Percentiles rank a stretch among this genome's conserved stretches.
Evolutionary conservation across 23 tunicate genomes (phyloP).

Genomic region (Phallusia fumigata): DNA sequence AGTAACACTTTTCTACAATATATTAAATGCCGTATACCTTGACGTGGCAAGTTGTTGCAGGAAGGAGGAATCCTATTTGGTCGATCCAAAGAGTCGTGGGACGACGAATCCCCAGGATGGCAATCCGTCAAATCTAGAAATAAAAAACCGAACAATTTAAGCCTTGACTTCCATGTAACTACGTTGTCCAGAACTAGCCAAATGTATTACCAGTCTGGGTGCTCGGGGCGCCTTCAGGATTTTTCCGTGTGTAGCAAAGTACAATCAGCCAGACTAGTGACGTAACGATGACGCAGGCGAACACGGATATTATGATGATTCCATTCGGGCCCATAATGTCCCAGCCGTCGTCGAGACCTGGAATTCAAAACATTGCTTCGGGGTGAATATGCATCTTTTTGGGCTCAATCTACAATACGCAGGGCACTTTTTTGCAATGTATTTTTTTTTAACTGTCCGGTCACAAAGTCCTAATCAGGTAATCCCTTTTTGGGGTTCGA

Average conservation of each 20-base stretch:
- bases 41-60: not conserved
- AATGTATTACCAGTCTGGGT: slow-evolving; percentile 38
- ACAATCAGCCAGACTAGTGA: slow-evolving; percentile 57
- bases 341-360: slow-evolving; percentile 18
- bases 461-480: too few species aligned
- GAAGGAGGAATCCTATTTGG: not conserved
- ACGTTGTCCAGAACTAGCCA: not conserved
- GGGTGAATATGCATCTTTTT: not conserved
- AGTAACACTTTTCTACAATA: too few species aligned
- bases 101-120: slow-evolving; percentile 32
- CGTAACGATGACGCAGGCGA: slow-evolving; percentile 45
- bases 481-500: too few species aligned
- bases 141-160: not conserved
- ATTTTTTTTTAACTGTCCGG: too few species aligned
- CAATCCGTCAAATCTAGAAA: not conserved
- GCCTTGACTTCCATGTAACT: not conserved
- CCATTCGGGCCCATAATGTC: slow-evolving; percentile 34
- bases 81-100: slow-evolving; percentile 31
- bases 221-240: slow-evolving; percentile 46
- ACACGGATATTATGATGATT: slow-evolving; percentile 38
- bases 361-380: not conserved
- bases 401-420: too few species aligned
- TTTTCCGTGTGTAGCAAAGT: slow-evolving; percentile 49
- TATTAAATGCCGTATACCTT: too few species aligned
- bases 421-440: too few species aligned